phyloP scores from a whole-genome alignment of 2,888 invertebrate species.

The Cheilosia vulpina region DNA sequence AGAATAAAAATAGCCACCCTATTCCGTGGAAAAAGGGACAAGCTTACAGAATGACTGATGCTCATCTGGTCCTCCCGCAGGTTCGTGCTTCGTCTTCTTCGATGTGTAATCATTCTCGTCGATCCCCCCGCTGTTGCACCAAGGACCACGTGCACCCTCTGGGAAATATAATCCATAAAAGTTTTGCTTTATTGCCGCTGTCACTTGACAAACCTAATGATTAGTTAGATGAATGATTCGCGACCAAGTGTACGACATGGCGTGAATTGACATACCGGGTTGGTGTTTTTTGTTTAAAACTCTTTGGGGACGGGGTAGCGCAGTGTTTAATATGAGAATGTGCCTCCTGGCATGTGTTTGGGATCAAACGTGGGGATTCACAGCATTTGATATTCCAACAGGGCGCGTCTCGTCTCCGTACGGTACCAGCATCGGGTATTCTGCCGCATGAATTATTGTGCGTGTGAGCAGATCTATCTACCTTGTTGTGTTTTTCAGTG shows the following conservation, averaged over 20 bases:
- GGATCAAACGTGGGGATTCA: slow-evolving; percentile 53
- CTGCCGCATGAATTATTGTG: slow-evolving; percentile 30
- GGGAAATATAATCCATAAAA: slow-evolving; percentile 65
- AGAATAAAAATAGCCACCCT: slow-evolving; percentile 69
- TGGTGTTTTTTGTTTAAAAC: not conserved
- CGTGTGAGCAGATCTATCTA: slow-evolving; percentile 24
- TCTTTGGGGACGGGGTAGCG: slow-evolving; percentile 1
- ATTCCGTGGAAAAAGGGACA: slow-evolving; percentile 4
- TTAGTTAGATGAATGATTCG: slow-evolving; percentile 75
- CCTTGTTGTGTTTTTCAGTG: slow-evolving; percentile 16
- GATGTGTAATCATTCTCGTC: slow-evolving; percentile 31
- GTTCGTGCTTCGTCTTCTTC: slow-evolving; percentile 27
- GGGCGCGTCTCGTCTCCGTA: not conserved
- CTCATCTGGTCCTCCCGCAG: slow-evolving; percentile 54
- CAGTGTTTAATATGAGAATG: slow-evolving; percentile 19
- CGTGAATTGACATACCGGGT: slow-evolving; percentile 58
- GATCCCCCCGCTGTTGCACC: slow-evolving; percentile 5
- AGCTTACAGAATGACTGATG: slow-evolving; percentile 29
- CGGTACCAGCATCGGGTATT: not conserved
- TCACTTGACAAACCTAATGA: slow-evolving; percentile 75
- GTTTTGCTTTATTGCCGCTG: slow-evolving; percentile 63
- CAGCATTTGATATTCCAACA: slow-evolving; percentile 12
- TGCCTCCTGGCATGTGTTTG: slow-evolving; percentile 51
- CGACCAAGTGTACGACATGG: slow-evolving; percentile 71
- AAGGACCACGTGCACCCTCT: slow-evolving; percentile 7